A percentile compares a stretch with the other conserved stretches of the same genome.
Conservation (phyloP, 2,797 vertebrate genomes). For the Melanotaenia boesemani region DNA sequence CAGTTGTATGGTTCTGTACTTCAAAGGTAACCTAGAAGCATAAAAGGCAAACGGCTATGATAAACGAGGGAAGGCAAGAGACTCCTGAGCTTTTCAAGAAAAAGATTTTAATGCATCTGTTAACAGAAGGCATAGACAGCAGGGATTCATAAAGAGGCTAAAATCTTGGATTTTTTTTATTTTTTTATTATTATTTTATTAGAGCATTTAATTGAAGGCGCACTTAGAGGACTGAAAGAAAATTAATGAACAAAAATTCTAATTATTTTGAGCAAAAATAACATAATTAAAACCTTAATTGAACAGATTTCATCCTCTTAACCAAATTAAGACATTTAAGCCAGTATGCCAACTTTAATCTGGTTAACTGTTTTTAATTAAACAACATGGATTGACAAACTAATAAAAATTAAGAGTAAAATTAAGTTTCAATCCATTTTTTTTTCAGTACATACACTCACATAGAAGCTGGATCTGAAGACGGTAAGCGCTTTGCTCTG, state of each 20-base stretch:
- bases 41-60: not conserved
- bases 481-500: not conserved
- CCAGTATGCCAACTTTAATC: not conserved
- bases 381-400: not conserved
- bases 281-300: not conserved
- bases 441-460: not conserved
- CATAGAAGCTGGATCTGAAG: not conserved
- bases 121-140: not conserved
- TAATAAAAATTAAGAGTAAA: not conserved
- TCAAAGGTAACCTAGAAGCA: not conserved
- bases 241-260: not conserved
- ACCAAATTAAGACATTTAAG: not conserved
- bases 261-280: not conserved
- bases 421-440: not conserved
- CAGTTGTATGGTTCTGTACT: conserved; percentile 1
- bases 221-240: not conserved
- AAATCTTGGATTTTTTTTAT: not conserved
- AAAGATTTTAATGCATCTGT: not conserved
- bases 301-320: not conserved
- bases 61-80: not conserved
- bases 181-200: no score
- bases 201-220: not conserved
- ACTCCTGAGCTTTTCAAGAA: conserved; percentile 5
- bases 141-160: not conserved
- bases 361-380: not conserved